Evolutionary conservation across 2,113 vertebrate species (phyloP).

Genomic region (Dascyllus trimaculatus): DNA sequence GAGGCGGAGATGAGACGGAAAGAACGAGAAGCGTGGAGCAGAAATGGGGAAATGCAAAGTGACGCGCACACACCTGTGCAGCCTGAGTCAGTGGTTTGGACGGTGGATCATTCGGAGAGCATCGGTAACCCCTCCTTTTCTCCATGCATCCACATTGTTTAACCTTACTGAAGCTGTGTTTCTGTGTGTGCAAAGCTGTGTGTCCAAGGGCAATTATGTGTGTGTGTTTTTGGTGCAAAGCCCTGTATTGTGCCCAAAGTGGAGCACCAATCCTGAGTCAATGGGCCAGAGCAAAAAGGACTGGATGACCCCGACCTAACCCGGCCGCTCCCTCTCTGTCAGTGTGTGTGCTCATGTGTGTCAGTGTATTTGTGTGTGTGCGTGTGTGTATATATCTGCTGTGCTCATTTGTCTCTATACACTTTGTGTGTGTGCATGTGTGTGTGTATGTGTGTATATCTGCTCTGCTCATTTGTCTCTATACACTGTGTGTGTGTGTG

Average conservation of each 20-base stretch:
- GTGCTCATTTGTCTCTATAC: slow-evolving; percentile 23
- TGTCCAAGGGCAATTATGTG: slow-evolving; percentile 27
- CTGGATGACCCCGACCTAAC: slow-evolving; percentile 68
- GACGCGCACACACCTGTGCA: slow-evolving; percentile 50
- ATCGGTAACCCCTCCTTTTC: slow-evolving; percentile 53
- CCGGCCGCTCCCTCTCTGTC: slow-evolving; percentile 51
- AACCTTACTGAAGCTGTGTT: slow-evolving; percentile 30
- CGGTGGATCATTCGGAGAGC: slow-evolving; percentile 59
- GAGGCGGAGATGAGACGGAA: slow-evolving; percentile 37
- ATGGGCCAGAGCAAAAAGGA: slow-evolving; percentile 70
- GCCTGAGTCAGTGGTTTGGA: slow-evolving; percentile 59
- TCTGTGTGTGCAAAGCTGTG: slow-evolving; percentile 20
- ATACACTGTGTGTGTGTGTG: background rate
- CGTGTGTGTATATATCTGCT: slow-evolving; percentile 22
- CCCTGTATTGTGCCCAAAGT: slow-evolving; percentile 75
- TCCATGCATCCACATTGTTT: slow-evolving; percentile 72
- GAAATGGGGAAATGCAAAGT: slow-evolving; percentile 53
- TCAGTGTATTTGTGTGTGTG: background rate
- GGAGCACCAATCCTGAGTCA: slow-evolving; percentile 73
- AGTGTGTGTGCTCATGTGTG: slow-evolving; percentile 10
- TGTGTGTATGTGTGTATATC: slow-evolving; percentile 9
- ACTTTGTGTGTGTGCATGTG: background rate
- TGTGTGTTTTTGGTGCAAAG: slow-evolving; percentile 65
- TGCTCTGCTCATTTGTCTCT: slow-evolving; percentile 19
- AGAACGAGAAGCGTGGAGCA: slow-evolving; percentile 20